Conservation (phyloP, 2,888 invertebrate genomes). For the Apotomis betuletana region DNA sequence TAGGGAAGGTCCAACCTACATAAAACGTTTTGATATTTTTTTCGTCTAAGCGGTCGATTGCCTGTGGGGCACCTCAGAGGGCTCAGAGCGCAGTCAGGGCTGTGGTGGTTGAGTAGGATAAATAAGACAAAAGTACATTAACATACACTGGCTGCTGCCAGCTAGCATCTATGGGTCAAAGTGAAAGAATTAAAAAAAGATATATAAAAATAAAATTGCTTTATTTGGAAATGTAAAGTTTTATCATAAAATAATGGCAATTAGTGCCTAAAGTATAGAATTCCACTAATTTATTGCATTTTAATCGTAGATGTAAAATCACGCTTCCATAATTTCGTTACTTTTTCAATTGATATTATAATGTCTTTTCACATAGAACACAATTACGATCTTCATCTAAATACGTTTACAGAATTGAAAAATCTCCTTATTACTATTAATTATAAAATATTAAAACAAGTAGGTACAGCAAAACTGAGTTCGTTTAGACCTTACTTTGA, state of each 20-base stretch:
- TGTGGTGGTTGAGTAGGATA: no score
- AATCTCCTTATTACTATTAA: neutral
- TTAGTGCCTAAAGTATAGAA: constrained; percentile 66
- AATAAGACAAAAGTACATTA: no score
- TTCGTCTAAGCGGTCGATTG: no score
- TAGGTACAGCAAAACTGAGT: neutral
- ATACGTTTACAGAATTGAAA: neutral
- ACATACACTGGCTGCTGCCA: no score
- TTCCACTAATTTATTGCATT: constrained; percentile 58
- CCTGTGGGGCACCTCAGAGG: no score
- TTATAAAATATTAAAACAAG: neutral
- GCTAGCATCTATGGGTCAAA: no score
- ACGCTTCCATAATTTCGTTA: constrained; percentile 17
- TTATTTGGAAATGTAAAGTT: constrained; percentile 56
- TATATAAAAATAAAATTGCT: constrained; percentile 46
- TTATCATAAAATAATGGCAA: constrained; percentile 59
- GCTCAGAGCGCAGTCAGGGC: no score
- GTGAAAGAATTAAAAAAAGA: neutral
- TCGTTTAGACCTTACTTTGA: neutral
- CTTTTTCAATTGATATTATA: neutral
- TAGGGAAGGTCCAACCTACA: no score
- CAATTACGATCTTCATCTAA: neutral
- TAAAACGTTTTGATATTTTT: no score
- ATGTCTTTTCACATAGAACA: constrained; percentile 12
- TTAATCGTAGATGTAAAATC: constrained; percentile 37